These are phyloP conservation scores for Corydoras maculifer DNA, from an alignment of 2,113 vertebrate genomes.

Conservation along the genomic window DNA sequence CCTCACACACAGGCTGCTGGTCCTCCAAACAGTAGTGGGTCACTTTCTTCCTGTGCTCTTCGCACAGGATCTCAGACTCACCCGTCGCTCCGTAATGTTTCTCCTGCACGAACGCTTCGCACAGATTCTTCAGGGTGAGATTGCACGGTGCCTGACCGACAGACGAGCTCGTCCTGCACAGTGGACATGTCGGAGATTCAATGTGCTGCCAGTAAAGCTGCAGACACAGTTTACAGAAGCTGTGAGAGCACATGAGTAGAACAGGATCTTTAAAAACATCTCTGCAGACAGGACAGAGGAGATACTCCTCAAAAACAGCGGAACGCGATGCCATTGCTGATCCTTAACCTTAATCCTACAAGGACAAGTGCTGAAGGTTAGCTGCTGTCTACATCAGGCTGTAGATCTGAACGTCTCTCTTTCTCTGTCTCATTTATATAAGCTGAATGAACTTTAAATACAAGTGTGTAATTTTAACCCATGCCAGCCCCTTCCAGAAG, in stretches of 20 bases:
- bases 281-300: conserved; percentile 38
- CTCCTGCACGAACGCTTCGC: conserved; percentile 27
- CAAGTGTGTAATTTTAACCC: too few relatives aligned
- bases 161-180: conserved; percentile 19
- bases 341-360: too few relatives aligned
- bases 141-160: conserved; percentile 19
- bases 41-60: conserved; percentile 25
- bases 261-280: conserved; percentile 38
- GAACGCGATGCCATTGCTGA: conserved; percentile 20
- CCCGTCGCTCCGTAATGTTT: background rate
- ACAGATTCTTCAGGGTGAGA: conserved; percentile 35
- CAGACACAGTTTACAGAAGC: conserved; percentile 34
- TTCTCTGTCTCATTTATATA: too few relatives aligned
- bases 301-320: conserved; percentile 17
- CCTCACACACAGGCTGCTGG: conserved; percentile 15
- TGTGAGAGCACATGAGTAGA: conserved; percentile 36
- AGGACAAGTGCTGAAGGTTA: too few relatives aligned
- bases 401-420: too few relatives aligned
- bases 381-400: too few relatives aligned
- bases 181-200: conserved; percentile 17
- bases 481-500: background rate
- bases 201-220: conserved; percentile 20
- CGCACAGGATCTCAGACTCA: conserved; percentile 10
- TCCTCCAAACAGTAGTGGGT: conserved; percentile 36
- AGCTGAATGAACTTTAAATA: too few relatives aligned